phyloP scores from a whole-genome alignment of 2,113 vertebrate genomes.

The Otis tarda region DNA sequence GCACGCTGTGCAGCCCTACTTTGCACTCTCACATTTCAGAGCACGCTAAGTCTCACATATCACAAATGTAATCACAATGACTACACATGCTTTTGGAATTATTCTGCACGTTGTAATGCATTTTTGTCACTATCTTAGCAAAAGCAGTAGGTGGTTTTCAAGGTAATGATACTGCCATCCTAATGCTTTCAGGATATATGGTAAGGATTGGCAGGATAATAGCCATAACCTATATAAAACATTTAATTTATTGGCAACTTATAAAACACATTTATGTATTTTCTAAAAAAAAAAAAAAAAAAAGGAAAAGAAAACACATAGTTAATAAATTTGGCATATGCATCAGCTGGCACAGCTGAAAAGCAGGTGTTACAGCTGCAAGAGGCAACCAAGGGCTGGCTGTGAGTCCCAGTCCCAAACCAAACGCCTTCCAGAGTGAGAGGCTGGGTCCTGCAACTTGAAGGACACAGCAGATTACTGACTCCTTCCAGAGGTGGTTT shows the following conservation, averaged over 20 bases:
- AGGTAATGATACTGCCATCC: neutral
- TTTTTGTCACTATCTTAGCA: neutral
- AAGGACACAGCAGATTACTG: neutral
- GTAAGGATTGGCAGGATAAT: neutral
- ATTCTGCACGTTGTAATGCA: neutral
- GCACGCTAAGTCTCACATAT: neutral
- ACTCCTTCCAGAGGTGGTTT: neutral
- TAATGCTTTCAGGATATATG: neutral
- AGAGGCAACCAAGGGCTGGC: neutral
- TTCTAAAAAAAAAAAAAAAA: neutral
- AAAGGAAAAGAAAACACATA: neutral
- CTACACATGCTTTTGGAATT: neutral
- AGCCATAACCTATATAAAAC: neutral
- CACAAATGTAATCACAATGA: neutral
- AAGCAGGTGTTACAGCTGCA: neutral
- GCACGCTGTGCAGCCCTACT: neutral
- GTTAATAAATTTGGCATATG: neutral
- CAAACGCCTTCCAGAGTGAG: neutral
- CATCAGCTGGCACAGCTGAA: neutral
- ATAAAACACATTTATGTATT: neutral
- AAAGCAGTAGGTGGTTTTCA: neutral
- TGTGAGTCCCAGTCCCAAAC: neutral
- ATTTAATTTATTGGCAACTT: neutral
- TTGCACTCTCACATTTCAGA: neutral
- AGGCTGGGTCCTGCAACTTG: neutral